Evolutionary conservation across 2,113 vertebrate genomes (phyloP).

Genomic region (Erythrolamprus reginae): DNA sequence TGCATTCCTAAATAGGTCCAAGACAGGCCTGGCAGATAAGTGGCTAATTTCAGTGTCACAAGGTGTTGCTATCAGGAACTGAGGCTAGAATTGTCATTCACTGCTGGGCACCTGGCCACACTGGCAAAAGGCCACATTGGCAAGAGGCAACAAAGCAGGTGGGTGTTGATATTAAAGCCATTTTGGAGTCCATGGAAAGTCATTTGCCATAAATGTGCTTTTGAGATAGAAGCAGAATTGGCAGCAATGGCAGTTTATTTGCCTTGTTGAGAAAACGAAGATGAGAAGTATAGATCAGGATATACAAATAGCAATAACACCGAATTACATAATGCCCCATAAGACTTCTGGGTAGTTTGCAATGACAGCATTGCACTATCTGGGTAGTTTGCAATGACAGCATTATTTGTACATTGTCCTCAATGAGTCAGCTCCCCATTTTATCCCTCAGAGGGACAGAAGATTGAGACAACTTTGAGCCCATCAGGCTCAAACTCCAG

Average conservation of each 20-base stretch:
- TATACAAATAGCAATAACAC: background rate
- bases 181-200: background rate
- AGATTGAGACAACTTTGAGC: background rate
- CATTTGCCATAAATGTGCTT: background rate
- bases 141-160: background rate
- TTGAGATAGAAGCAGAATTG: background rate
- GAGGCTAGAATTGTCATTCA: background rate
- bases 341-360: background rate
- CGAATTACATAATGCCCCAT: background rate
- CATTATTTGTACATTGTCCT: background rate
- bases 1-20: background rate
- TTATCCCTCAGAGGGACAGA: background rate
- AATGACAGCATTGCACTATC: background rate
- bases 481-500: background rate
- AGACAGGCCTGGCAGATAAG: background rate
- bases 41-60: background rate
- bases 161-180: background rate
- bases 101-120: background rate
- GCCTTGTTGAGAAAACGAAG: background rate
- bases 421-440: background rate
- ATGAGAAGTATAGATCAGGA: background rate
- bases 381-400: background rate
- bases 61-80: background rate
- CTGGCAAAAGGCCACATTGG: background rate
- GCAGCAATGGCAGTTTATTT: background rate